phyloP scores from a whole-genome alignment of 2,888 invertebrate genomes.

The Paralinhomoeus sp. region DNA sequence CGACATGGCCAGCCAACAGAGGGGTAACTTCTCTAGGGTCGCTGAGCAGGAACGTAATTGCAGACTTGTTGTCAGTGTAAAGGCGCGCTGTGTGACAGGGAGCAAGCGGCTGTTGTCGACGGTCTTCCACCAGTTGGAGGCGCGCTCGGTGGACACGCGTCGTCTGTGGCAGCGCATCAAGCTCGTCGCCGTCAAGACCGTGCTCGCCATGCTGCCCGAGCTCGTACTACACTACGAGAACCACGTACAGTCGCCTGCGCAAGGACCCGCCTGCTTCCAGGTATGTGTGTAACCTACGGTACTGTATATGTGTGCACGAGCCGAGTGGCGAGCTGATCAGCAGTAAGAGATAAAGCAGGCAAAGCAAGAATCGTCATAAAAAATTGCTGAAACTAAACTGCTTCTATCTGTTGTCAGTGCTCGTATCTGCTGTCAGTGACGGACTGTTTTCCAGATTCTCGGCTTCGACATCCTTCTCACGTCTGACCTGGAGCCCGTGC shows the following conservation, averaged over 20 bases:
- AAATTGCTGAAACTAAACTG: no score
- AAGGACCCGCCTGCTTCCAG: constrained; percentile 32
- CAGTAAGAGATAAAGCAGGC: no score
- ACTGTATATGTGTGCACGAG: no score
- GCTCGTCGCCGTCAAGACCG: constrained; percentile 29
- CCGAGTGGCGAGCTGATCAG: no score
- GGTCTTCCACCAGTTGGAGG: constrained; percentile 27
- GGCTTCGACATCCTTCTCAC: constrained; percentile 32
- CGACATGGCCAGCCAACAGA: background rate
- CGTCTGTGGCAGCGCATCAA: constrained; percentile 30
- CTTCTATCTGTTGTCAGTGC: no score
- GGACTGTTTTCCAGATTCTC: constrained; percentile 31
- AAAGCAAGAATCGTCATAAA: no score
- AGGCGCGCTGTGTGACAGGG: constrained; percentile 15
- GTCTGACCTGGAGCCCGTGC: constrained; percentile 27
- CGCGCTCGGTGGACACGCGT: constrained; percentile 25
- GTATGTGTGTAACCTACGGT: no score
- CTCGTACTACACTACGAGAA: constrained; percentile 28
- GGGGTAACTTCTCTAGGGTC: no score
- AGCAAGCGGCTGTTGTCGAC: constrained; percentile 31
- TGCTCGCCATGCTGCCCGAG: constrained; percentile 31
- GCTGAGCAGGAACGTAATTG: background rate
- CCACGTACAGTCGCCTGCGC: constrained; percentile 12
- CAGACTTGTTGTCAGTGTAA: background rate
- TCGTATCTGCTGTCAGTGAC: no score